Evolutionary conservation across 2,797 vertebrate species (phyloP), one percentile per base, ranked within the genome.

Genomic region (Pipistrellus pipistrellus): DNA sequence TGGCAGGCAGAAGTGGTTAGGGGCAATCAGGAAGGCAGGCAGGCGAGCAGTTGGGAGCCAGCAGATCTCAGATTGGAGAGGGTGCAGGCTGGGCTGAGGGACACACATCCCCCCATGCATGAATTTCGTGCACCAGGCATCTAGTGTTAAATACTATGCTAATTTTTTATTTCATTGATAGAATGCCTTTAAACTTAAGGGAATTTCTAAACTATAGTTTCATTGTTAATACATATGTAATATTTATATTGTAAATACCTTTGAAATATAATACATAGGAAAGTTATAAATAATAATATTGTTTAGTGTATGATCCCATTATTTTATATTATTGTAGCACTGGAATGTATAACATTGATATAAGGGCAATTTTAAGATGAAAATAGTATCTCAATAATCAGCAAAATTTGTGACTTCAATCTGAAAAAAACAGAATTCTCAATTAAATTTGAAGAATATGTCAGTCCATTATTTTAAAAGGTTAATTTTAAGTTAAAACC

Each of bases 101-200:
- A 57, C 55, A 57, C 55, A 57, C 21, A 57, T 21, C 9, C 21
- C 8, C 55, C 21, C 55, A 23, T 57, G 55, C 55, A 57, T 3
- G 1, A 57, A 57, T 57, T 57, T 57, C 1, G 0, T 57, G 21
- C 21, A 23, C 8, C 1, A 0, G 55, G 21, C 9, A 8, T 10
- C 21, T 57, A 57, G 13, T 32, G 8, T 81, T 86, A 69, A 95
- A 78, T 86, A 55, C 21, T 46, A 15, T 76, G 6, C 7, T 66
- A 77, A 87, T 44, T 27, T 76, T 91, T 83, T 78, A 80, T 85
- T 92, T 84, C 17, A 80, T 75, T 84, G 18, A 90, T 90, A 73
- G 5, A 80, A 81, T 90, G 7, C 3, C 9, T 76, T 57, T 88
- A 82, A 80, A 78, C n/a, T 71, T 44, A 66, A 77, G 38, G 85